Percentiles rank a stretch among this genome's conserved stretches.
These are phyloP conservation scores for Percopsis omiscomaycus DNA, from an alignment of 2,797 vertebrate species.

Conservation along the genomic window DNA sequence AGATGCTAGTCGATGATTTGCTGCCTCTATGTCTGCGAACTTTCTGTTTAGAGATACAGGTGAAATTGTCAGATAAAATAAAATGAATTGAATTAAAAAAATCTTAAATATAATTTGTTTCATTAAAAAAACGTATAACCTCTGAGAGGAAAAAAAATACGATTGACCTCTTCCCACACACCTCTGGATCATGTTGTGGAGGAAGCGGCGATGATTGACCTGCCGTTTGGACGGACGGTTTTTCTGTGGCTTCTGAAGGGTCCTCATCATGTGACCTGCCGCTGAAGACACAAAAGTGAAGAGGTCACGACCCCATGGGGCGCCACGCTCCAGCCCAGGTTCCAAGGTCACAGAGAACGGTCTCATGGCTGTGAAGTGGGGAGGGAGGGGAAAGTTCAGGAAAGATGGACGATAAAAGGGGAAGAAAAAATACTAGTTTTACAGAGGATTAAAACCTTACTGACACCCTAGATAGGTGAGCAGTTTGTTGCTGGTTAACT, in stretches of 20 bases:
- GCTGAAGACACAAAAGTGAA: conserved; percentile 87
- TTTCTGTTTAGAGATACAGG: conserved; percentile 70
- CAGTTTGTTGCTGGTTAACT: too few relatives aligned
- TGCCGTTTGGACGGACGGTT: conserved; percentile 81
- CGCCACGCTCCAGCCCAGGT: conserved; percentile 68
- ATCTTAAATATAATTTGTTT: too few relatives aligned
- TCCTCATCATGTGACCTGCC: conserved; percentile 83
- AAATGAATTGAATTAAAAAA: not conserved
- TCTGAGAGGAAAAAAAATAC: too few relatives aligned
- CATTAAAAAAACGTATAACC: too few relatives aligned
- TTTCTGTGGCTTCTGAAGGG: conserved; percentile 81
- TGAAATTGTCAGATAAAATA: not conserved
- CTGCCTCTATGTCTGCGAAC: conserved; percentile 83
- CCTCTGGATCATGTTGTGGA: conserved; percentile 92
- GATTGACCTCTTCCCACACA: conserved; percentile 29
- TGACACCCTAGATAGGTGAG: too few relatives aligned
- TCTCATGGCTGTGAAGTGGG: conserved; percentile 63
- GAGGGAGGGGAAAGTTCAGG: not conserved
- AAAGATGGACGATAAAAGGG: not conserved
- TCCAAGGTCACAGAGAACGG: conserved; percentile 69
- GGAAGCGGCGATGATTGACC: conserved; percentile 88
- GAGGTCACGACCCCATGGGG: conserved; percentile 82
- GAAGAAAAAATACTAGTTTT: not conserved
- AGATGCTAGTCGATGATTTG: conserved; percentile 76
- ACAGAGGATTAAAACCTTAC: not conserved